Evolutionary conservation across 1,140 invertebrate genomes (phyloP).

Genomic region (Leucophenga varia): DNA sequence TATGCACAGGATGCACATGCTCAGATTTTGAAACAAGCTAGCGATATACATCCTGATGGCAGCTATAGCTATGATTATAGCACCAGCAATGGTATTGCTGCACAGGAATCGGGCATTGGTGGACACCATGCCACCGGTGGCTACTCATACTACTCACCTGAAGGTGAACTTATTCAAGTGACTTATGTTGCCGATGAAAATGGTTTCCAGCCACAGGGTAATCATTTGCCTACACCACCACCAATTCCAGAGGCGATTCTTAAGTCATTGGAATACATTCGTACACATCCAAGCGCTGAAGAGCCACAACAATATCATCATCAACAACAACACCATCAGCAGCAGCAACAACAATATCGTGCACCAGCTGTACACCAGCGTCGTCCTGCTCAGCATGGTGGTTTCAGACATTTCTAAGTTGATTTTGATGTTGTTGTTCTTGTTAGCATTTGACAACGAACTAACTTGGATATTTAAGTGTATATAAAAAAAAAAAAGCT

Average conservation of each 20-base stretch:
- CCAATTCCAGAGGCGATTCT: conserved; percentile 26
- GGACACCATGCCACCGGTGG: conserved; percentile 15
- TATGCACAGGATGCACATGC: not conserved
- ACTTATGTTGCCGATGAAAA: conserved; percentile 63
- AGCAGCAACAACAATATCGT: not conserved
- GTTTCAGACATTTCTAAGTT: too few relatives aligned
- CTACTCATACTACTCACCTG: conserved; percentile 15
- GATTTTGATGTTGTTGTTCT: too few relatives aligned
- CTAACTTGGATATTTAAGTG: too few relatives aligned
- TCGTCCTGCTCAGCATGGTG: too few relatives aligned
- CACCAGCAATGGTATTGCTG: conserved; percentile 62
- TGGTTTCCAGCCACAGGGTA: conserved; percentile 56
- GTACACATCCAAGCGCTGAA: conserved; percentile 28
- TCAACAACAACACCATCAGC: not conserved
- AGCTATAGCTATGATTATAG: conserved; percentile 57
- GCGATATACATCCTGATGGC: conserved; percentile 43
- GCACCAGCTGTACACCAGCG: too few relatives aligned
- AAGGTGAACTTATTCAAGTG: conserved; percentile 53
- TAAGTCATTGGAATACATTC: conserved; percentile 56
- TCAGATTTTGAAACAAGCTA: conserved; percentile 2
- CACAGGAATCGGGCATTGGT: conserved; percentile 57
- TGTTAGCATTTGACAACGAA: too few relatives aligned
- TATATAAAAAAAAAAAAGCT: too few relatives aligned
- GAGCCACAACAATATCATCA: not conserved
- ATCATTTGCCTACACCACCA: conserved; percentile 57